phyloP scores from a whole-genome alignment of 2,113 vertebrate species.

The Atherinomorus stipes region DNA sequence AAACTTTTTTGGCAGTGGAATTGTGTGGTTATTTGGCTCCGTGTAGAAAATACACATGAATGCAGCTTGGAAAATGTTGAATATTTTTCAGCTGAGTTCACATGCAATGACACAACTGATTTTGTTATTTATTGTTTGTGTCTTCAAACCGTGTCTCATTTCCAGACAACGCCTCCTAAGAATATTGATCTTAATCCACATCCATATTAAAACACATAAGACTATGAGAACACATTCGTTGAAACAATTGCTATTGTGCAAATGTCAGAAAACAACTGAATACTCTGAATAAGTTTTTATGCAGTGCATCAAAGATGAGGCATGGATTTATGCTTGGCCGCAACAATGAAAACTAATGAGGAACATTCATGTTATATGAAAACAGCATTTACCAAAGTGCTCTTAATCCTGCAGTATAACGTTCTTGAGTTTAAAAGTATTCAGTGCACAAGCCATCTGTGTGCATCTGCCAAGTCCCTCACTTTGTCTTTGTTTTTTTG shows the following conservation, averaged over 20 bases:
- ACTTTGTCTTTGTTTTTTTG: constrained; percentile 20
- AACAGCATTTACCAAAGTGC: constrained; percentile 35
- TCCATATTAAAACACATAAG: neutral
- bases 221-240: constrained; percentile 15
- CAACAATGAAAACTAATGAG: constrained; percentile 62
- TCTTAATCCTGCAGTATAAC: constrained; percentile 23
- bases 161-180: constrained; percentile 8
- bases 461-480: constrained; percentile 35
- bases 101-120: constrained; percentile 10
- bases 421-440: constrained; percentile 43
- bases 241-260: constrained; percentile 53
- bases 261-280: constrained; percentile 44
- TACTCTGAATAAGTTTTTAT: constrained; percentile 37
- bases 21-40: neutral
- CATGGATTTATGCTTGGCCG: constrained; percentile 51
- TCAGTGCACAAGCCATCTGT: constrained; percentile 19
- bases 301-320: constrained; percentile 53
- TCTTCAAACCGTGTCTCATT: constrained; percentile 11
- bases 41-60: neutral
- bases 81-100: constrained; percentile 8
- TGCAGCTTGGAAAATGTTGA: constrained; percentile 8
- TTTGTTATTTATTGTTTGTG: constrained; percentile 31
- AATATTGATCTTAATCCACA: constrained; percentile 10
- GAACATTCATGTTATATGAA: constrained; percentile 58
- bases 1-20: neutral